Evolutionary conservation across 2,797 vertebrate genomes (phyloP).

Genomic region (Leucoraja ocellata): DNA sequence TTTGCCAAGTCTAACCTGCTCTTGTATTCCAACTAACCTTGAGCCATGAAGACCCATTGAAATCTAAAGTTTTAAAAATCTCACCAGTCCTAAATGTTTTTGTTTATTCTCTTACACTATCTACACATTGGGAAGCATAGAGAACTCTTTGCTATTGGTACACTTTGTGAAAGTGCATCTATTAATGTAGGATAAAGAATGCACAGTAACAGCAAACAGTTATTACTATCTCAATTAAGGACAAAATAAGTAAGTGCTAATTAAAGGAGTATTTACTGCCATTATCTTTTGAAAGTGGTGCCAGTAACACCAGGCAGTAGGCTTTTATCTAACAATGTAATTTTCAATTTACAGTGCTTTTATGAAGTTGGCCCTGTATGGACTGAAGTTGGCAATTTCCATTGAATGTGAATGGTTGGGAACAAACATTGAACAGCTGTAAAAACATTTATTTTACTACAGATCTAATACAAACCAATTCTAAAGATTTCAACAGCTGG

Average conservation of each 20-base stretch:
- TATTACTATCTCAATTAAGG: conserved; percentile 44
- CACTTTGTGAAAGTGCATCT: neutral
- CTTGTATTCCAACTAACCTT: neutral
- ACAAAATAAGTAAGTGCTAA: conserved; percentile 48
- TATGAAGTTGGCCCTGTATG: neutral
- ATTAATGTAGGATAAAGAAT: conserved; percentile 40
- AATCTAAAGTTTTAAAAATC: neutral
- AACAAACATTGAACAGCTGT: conserved; percentile 29
- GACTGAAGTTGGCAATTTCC: neutral
- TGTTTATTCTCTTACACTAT: neutral
- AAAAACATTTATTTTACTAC: neutral
- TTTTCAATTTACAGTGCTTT: neutral
- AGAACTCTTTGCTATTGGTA: neutral
- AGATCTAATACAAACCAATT: neutral
- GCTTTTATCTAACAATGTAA: neutral
- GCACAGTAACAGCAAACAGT: conserved; percentile 45
- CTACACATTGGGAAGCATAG: neutral
- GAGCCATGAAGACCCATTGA: neutral
- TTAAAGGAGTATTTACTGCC: conserved; percentile 44
- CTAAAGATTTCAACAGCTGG: neutral
- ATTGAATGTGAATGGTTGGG: conserved; percentile 8
- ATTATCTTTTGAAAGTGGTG: conserved; percentile 38
- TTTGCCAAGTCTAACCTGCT: neutral
- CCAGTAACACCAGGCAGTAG: conserved; percentile 38
- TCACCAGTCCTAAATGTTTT: neutral